Base-by-base conservation (phyloP, 1,140 invertebrate genomes). In the Macrostomum lignano region DNA sequence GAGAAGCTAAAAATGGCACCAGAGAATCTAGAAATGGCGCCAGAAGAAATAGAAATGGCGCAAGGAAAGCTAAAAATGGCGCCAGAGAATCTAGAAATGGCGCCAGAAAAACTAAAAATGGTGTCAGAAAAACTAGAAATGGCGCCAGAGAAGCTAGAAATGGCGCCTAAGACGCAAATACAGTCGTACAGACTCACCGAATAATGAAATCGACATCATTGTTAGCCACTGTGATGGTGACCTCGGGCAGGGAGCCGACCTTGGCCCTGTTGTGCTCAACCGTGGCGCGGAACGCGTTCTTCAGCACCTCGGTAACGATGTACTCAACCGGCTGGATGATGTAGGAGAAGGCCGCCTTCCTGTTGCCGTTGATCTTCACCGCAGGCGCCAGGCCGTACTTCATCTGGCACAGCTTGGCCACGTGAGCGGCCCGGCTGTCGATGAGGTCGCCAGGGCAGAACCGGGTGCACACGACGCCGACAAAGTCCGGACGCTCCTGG, bases 181-280 rank as follows among this genome's bases (percentile, higher is more conserved):
- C n/a, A n/a, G n/a, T n/a, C n/a, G n/a, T n/a, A n/a, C n/a, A n/a
- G n/a, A n/a, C n/a, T 44, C 44, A 65, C 64, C 62, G 58, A 26
- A 68, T 58, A 29, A 67, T 60, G 40, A 67, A 68, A 43, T 68
- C 66, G 17, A 58, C 45, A 30, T 65, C 58, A 47, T 67, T 68
- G 37, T 61, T 63, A 7, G 65, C 65, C 32, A 68, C 59, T 3
- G 65, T 68, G 9, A 68, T 59, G 17, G 51, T 52, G 21, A 68
- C 53, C 13, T 64, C 61, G 9, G 66, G 65, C 20, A 67, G 36
- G 25, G 45, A 43, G 6, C n/a, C n/a, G n/a, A n/a, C n/a, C n/a
- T n/a, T n/a, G n/a, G 65, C 32, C 66, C 47, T 4, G 63, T 64
- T 3, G 66, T 62, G 42, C 65, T 61, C 44, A 15, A 49, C 28